Evolutionary conservation across 2,797 vertebrate genomes (phyloP).

Genomic region (Alosa sapidissima): DNA sequence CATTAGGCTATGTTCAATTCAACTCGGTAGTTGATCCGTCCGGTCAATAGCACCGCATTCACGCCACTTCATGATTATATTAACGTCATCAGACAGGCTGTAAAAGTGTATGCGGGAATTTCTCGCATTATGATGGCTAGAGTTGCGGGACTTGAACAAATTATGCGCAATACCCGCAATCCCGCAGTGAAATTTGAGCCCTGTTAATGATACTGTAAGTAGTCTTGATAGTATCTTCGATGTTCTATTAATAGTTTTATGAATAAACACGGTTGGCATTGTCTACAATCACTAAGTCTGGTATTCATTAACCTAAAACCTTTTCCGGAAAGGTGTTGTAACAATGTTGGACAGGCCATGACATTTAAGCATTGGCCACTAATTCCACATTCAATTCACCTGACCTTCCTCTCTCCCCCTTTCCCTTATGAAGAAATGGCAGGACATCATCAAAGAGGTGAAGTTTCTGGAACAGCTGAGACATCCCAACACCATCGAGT

Average conservation of each 20-base stretch:
- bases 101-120: too few species aligned
- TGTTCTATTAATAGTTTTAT: not conserved
- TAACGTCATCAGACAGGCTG: too few species aligned
- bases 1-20: too few species aligned
- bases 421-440: slow-evolving; percentile 87
- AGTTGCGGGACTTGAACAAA: too few species aligned
- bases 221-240: not conserved
- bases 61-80: too few species aligned
- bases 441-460: slow-evolving; percentile 99
- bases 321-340: not conserved
- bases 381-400: not conserved
- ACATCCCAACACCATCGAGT: slow-evolving; percentile 97
- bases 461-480: slow-evolving; percentile 93
- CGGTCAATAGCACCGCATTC: too few species aligned
- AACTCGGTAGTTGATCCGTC: too few species aligned
- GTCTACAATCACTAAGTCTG: not conserved
- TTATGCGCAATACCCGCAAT: too few species aligned
- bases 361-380: not conserved
- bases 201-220: not conserved
- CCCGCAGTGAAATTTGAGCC: too few species aligned
- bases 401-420: not conserved
- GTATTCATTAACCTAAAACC: not conserved
- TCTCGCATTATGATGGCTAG: too few species aligned
- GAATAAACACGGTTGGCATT: not conserved
- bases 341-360: not conserved